Base-by-base conservation (phyloP, 1,140 invertebrate species). In the Drosophila rhopaloa region DNA sequence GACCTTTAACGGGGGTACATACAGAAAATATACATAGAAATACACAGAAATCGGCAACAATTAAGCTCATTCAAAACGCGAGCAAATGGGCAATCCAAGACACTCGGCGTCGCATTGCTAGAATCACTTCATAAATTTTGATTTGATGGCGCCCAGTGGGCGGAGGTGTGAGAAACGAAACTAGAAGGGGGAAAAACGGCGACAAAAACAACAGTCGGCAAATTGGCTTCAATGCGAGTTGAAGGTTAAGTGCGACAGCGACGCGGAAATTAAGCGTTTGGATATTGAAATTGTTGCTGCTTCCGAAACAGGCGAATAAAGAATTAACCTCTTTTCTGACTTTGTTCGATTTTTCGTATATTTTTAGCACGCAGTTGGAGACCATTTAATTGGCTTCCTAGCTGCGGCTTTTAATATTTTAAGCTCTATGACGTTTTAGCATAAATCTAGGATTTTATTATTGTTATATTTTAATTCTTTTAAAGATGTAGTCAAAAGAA, bases 61-160 rank as follows among this genome's bases (percentile, higher is more conserved):
- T 89, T 88, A 89, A 89, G 77, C 80, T 72, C 74, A 88, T 88
- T 88, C 84, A 89, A 84, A 89, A 89, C 74, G 84, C 84, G 76
- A 88, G 78, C 82, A 79, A 70, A 70, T 81, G 67, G 56, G 47
- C 61, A 85, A 79, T 63, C 51, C 8, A 48, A 53, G 47, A 82
- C 76, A 89, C 61, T 63, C 60, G 48, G 40, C 82, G 63, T n/a
- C 79, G 67, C 60, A 40, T 62, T 68, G 53, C 79, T 83, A 88
- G 83, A 77, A 80, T 77, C 79, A 83, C 84, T 74, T 72, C 57
- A 80, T 83, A 73, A 86, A 83, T 76, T 76, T 76, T 63, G 76
- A 79, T 79, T 82, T 86, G 79, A 86, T 88, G 41, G 43, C n/a
- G 43, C 35, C 35, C 46, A 32, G 35, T 35, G 38, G 44, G 48